Percentiles rank a stretch among this genome's conserved stretches.
Conservation (phyloP, 1,140 invertebrate genomes). For the Psilanteris sp. region DNA sequence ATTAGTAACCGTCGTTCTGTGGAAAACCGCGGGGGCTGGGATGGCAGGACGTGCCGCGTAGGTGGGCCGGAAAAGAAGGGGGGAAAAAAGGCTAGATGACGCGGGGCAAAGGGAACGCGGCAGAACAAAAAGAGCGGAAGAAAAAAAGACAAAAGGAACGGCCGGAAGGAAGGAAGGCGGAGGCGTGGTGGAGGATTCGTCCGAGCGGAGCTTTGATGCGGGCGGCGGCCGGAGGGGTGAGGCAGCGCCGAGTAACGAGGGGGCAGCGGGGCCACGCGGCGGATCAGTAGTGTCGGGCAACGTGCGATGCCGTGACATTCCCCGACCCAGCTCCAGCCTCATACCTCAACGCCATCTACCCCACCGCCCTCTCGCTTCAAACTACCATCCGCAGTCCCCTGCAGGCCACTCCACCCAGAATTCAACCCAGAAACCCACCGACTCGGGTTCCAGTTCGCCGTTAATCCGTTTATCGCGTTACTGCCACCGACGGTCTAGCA, state of each 20-base stretch:
- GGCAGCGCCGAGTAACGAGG: constrained; percentile 18
- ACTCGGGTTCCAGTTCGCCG: constrained; percentile 74
- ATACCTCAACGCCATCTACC: constrained; percentile 43
- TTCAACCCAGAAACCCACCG: constrained; percentile 64
- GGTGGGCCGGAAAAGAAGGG: constrained; percentile 45
- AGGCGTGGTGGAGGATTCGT: constrained; percentile 52
- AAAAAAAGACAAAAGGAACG: constrained; percentile 38
- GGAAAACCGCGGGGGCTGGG: constrained; percentile 50
- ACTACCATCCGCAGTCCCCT: constrained; percentile 61
- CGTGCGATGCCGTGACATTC: constrained; percentile 72
- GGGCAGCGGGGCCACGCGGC: constrained; percentile 35
- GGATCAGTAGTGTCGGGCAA: constrained; percentile 67
- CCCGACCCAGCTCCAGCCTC: constrained; percentile 40
- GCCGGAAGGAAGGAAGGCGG: constrained; percentile 25
- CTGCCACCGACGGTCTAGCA: constrained; percentile 73
- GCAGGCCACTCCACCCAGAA: constrained; percentile 57
- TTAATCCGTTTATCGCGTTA: constrained; percentile 79
- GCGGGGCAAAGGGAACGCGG: constrained; percentile 6
- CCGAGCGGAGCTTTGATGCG: constrained; percentile 53
- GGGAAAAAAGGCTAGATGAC: constrained; percentile 8
- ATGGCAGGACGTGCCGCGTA: constrained; percentile 54
- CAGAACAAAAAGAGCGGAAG: constrained; percentile 36
- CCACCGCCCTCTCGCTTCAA: constrained; percentile 53
- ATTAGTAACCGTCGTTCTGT: constrained; percentile 54
- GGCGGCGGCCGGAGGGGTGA: constrained; percentile 22